A percentile compares a stretch with the other conserved stretches of the same genome.
These are phyloP conservation scores for Amblyopsis rosae DNA, from an alignment of 2,113 vertebrate genomes.

Conservation along the genomic window DNA sequence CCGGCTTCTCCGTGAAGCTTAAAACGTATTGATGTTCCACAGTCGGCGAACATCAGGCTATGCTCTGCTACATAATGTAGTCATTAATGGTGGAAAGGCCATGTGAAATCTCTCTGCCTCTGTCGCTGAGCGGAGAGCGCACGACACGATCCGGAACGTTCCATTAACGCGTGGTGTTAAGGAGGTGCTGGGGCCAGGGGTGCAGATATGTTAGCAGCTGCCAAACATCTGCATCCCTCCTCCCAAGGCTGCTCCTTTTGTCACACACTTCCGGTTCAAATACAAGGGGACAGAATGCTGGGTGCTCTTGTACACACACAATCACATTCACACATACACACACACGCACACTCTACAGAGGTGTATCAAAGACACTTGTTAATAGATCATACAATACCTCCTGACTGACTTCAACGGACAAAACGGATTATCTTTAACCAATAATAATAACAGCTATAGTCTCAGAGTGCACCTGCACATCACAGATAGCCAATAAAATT, in stretches of 20 bases:
- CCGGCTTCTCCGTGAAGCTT: constrained; percentile 18
- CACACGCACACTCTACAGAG: background rate
- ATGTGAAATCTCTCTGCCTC: constrained; percentile 47
- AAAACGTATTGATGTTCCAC: constrained; percentile 24
- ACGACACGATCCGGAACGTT: constrained; percentile 56
- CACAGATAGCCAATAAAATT: constrained; percentile 2
- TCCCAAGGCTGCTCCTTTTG: constrained; percentile 52
- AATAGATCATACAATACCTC: background rate
- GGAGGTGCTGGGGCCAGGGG: constrained; percentile 70
- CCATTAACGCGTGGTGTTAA: constrained; percentile 75
- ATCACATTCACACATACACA: background rate
- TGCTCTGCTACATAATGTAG: constrained; percentile 27
- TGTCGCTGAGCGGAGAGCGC: constrained; percentile 45
- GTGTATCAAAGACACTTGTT: constrained; percentile 12
- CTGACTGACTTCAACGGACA: constrained; percentile 37
- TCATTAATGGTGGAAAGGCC: constrained; percentile 21
- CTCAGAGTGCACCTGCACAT: constrained; percentile 57
- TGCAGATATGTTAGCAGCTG: constrained; percentile 67
- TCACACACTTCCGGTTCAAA: constrained; percentile 58
- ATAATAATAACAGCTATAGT: constrained; percentile 30
- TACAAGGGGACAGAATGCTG: constrained; percentile 25
- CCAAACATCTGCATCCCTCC: constrained; percentile 69
- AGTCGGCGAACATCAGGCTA: constrained; percentile 6
- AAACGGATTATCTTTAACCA: constrained; percentile 5
- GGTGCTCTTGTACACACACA: background rate